phyloP scores from a whole-genome alignment of 2,888 invertebrate genomes.

The Druceiella hillmani region DNA sequence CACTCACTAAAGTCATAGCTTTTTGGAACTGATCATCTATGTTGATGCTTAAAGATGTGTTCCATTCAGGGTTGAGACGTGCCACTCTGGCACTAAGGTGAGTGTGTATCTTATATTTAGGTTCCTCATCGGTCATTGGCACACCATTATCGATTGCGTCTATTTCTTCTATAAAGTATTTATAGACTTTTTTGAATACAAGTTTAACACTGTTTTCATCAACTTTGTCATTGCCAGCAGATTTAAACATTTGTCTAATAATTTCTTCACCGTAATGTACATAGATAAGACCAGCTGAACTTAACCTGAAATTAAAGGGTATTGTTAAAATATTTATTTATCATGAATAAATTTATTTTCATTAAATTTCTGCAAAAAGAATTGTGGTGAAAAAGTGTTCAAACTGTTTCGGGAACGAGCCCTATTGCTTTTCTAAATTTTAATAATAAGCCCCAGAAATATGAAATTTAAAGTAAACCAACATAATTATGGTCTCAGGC shows the following conservation, averaged over 20 bases:
- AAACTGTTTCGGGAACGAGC: too few species aligned
- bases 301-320: slow-evolving; percentile 58
- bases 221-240: slow-evolving; percentile 37
- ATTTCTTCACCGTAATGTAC: slow-evolving; percentile 83
- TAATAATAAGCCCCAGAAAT: too few species aligned
- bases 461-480: too few species aligned
- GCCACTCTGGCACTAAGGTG: slow-evolving; percentile 71
- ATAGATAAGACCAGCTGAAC: slow-evolving; percentile 93
- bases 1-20: slow-evolving; percentile 73
- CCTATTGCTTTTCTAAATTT: too few species aligned
- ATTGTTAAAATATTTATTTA: background rate
- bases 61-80: slow-evolving; percentile 83
- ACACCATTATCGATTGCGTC: slow-evolving; percentile 99
- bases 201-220: slow-evolving; percentile 41
- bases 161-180: slow-evolving; percentile 83
- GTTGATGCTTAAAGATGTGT: slow-evolving; percentile 49
- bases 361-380: too few species aligned
- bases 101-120: slow-evolving; percentile 73
- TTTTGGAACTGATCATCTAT: slow-evolving; percentile 61
- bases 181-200: slow-evolving; percentile 72
- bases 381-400: too few species aligned
- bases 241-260: slow-evolving; percentile 53
- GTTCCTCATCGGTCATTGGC: slow-evolving; percentile 67
- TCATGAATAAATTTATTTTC: slow-evolving; percentile 31
- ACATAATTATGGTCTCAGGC: too few species aligned